These are phyloP conservation scores for Sminthurides bifidus DNA, from an alignment of 1,140 invertebrate species.

Conservation along the genomic window DNA sequence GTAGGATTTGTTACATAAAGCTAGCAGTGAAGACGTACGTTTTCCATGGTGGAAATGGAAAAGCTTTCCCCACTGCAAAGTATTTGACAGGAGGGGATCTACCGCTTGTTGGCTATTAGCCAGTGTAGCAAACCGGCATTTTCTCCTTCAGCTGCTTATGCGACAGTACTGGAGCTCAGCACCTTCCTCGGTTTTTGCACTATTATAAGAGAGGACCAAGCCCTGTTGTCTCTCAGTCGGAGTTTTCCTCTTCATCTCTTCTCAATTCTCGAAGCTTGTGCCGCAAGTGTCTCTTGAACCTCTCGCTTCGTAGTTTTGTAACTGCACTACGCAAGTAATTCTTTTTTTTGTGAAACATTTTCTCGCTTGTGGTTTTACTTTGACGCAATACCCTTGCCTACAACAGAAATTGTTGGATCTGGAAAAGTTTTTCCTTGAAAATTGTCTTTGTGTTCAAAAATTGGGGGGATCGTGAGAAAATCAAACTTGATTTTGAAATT, in stretches of 20 bases:
- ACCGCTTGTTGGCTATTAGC: not conserved
- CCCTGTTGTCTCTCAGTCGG: not conserved
- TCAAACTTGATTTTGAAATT: not conserved
- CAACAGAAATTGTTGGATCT: not conserved
- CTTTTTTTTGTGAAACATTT: too few species aligned
- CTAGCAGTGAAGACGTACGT: too few species aligned
- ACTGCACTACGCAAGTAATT: not conserved
- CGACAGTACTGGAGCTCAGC: too few species aligned
- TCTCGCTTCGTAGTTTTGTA: not conserved
- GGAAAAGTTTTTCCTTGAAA: not conserved
- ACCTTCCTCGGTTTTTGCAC: too few species aligned
- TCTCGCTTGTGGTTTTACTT: not conserved
- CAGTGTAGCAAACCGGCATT: not conserved
- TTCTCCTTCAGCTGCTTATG: too few species aligned
- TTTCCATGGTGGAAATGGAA: too few species aligned
- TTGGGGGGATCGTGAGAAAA: not conserved
- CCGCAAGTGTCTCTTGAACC: too few species aligned
- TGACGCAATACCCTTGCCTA: not conserved
- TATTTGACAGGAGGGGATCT: not conserved
- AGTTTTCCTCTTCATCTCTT: slow-evolving; percentile 8
- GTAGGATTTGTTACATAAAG: too few species aligned
- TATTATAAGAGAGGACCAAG: not conserved
- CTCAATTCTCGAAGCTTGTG: too few species aligned
- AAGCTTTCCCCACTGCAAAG: too few species aligned
- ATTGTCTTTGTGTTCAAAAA: not conserved